Percentiles rank a stretch among this genome's conserved stretches.
Conservation (phyloP, 2,797 vertebrate genomes). For the Neomorphus geoffroyi region DNA sequence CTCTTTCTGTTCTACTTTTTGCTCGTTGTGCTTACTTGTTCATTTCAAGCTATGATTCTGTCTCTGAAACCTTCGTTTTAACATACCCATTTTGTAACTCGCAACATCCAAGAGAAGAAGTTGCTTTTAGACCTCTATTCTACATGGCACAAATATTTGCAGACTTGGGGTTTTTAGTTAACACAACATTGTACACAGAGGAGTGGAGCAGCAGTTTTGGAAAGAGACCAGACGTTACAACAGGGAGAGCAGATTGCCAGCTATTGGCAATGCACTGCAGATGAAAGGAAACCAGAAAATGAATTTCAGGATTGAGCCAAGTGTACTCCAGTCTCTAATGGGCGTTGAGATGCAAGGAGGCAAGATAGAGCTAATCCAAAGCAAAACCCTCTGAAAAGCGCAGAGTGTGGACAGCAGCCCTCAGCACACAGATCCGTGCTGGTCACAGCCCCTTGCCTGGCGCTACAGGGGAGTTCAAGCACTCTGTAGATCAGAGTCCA, state of each 20-base stretch:
- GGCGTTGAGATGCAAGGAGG: neutral
- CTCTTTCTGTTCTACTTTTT: neutral
- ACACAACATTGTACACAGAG: neutral
- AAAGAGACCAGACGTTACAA: neutral
- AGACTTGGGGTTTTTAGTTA: neutral
- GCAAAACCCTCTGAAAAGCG: neutral
- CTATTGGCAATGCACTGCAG: neutral
- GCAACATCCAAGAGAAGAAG: neutral
- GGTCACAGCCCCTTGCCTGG: neutral
- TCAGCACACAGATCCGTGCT: neutral
- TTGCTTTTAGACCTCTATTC: neutral
- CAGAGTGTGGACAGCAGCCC: neutral
- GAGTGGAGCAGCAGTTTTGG: accelerated
- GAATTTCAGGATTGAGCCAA: neutral
- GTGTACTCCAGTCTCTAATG: neutral
- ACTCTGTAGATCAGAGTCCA: neutral
- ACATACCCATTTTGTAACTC: neutral
- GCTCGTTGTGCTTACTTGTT: neutral
- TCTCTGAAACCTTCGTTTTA: neutral
- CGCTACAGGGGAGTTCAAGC: neutral
- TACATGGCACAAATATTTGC: neutral
- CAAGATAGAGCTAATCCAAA: neutral
- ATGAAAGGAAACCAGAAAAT: neutral
- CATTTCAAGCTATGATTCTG: neutral
- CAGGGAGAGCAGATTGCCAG: neutral